phyloP scores from a whole-genome alignment of 2,888 invertebrate species.

The Eledona agricola region DNA sequence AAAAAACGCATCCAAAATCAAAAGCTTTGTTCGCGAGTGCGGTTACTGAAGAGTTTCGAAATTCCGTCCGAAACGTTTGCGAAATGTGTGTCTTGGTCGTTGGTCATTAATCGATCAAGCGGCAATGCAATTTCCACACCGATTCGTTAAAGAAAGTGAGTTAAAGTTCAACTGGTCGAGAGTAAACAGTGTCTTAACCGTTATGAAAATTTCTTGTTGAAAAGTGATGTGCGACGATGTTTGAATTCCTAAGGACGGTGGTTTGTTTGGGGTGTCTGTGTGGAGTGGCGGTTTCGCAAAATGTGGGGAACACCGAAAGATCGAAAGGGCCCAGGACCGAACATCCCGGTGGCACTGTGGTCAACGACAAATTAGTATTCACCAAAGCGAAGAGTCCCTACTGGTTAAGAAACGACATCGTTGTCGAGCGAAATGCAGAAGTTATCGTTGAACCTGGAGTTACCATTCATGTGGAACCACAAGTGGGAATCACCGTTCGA shows the following conservation, averaged over 20 bases:
- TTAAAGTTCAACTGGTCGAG: conserved; percentile 37
- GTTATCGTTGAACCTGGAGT: conserved; percentile 91
- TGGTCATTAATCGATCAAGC: conserved; percentile 19
- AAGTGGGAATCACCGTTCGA: conserved; percentile 91
- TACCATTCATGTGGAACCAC: conserved; percentile 87
- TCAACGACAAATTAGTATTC: conserved; percentile 66
- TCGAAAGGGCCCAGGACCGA: conserved; percentile 61
- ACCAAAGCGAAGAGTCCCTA: conserved; percentile 75
- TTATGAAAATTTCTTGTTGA: conserved; percentile 16
- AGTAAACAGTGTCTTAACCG: conserved; percentile 36
- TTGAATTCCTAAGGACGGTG: conserved; percentile 41
- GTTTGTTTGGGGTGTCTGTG: conserved; percentile 35
- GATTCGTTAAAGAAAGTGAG: conserved; percentile 35
- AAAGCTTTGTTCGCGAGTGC: conserved; percentile 34
- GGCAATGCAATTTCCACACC: conserved; percentile 27
- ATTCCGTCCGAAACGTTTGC: conserved; percentile 1
- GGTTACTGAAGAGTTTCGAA: conserved; percentile 6
- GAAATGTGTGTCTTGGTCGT: conserved; percentile 9
- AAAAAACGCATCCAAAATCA: conserved; percentile 41
- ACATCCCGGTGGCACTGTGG: conserved; percentile 70
- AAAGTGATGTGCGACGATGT: conserved; percentile 39
- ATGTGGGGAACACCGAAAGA: conserved; percentile 25
- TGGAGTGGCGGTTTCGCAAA: conserved; percentile 40
- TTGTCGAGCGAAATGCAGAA: conserved; percentile 80
- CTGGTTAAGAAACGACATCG: conserved; percentile 79